Base-by-base conservation (phyloP, 2,888 invertebrate species). In the Camponotus fellah region DNA sequence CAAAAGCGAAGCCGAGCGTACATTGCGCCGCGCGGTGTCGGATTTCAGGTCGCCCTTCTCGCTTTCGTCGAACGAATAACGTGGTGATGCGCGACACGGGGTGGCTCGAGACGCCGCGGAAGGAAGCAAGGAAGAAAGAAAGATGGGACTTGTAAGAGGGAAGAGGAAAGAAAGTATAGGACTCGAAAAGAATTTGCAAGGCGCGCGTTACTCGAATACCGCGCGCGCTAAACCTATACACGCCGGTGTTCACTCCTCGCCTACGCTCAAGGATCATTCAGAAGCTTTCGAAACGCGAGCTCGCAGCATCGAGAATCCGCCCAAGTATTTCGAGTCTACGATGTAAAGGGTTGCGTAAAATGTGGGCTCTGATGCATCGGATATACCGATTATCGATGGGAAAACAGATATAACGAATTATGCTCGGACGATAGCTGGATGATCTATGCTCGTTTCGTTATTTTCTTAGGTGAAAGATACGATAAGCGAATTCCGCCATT, bases 281-380 rank as follows among this genome's bases (percentile, higher is more conserved):
- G 74, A 83, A 83, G 87, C 90, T 90, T 87, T 87, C 83, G 86
- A 89, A 90, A 89, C 85, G 77, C 72, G 87, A 90, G 72, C 84
- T 72, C 58, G 80, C n/a, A 53, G 53, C 77, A 83, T 60, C 81
- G 85, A 72, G 86, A 87, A 90, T 87, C 85, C 83, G 68, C 60
- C 66, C 76, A 90, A 87, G 85, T 85, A 87, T 90, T 89, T 85
- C 85, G 79, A 72, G 83, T 68, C 65, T 37, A 37, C 34, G 74
- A 53, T 21, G 80, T 72, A 66, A 79, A 49, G 43, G 65, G 68
- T 62, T 75, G 65, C 56, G 84, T 79, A 60, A 26, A 26, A 82
- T n/a, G 8, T 75, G 64, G 71, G 64, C 32, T 58, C 21, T 46
- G 60, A 46, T 62, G 56, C 43, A 12, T 60, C 56, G 56, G 43